Conservation (phyloP, 2,888 invertebrate genomes). For the Pollenia labialis region DNA sequence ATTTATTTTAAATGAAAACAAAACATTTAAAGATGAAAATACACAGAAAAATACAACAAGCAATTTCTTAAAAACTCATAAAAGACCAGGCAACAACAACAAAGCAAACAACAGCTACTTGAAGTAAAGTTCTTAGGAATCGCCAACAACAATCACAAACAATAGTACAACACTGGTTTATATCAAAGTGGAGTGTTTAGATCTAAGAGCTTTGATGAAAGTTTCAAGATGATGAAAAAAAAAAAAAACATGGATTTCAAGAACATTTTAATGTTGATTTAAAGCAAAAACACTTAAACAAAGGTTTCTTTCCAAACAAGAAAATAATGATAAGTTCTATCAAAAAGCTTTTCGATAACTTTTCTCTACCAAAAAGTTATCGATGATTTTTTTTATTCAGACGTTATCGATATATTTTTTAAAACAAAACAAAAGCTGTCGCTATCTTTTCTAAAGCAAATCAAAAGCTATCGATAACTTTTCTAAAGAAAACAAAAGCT, state of each 20-base stretch:
- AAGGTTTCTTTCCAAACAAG: too few relatives aligned
- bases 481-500: too few relatives aligned
- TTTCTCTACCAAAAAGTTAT: too few relatives aligned
- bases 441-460: too few relatives aligned
- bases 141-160: conserved; percentile 25
- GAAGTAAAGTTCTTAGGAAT: conserved; percentile 56
- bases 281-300: too few relatives aligned
- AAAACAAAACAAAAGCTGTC: too few relatives aligned
- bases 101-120: conserved; percentile 32
- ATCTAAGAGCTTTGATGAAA: conserved; percentile 45
- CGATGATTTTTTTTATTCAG: too few relatives aligned
- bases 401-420: too few relatives aligned
- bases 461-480: too few relatives aligned
- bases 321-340: too few relatives aligned
- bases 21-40: neutral
- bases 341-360: too few relatives aligned
- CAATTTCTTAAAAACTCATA: conserved; percentile 45
- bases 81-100: conserved; percentile 18
- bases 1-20: conserved; percentile 10
- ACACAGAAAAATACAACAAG: conserved; percentile 6
- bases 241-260: neutral
- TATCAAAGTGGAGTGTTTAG: neutral
- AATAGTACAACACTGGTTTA: neutral
- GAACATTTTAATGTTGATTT: neutral
- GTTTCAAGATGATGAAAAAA: conserved; percentile 28